A percentile compares a stretch with the other conserved stretches of the same genome.
Conservation (phyloP, 2,888 invertebrate genomes). For the Mongoloraphidia duomilia region DNA sequence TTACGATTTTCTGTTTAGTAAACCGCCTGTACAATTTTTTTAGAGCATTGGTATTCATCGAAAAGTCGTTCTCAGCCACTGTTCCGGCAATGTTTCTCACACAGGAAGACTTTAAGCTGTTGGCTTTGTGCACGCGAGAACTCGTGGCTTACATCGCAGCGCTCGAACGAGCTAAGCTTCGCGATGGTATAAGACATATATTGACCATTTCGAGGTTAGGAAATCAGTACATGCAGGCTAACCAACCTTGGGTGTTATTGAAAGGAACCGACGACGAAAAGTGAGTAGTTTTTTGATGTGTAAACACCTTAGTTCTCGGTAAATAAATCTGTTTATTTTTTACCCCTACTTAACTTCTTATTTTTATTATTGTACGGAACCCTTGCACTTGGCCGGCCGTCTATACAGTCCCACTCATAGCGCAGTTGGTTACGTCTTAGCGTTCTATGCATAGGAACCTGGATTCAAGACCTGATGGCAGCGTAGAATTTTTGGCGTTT, state of each 20-base stretch:
- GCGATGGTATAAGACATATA: slow-evolving; percentile 76
- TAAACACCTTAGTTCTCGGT: too few species aligned
- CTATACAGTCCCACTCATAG: too few species aligned
- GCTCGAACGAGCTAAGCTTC: slow-evolving; percentile 61
- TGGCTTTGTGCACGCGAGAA: slow-evolving; percentile 69
- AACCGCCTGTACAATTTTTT: slow-evolving; percentile 11
- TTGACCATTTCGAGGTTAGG: slow-evolving; percentile 80
- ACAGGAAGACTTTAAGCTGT: slow-evolving; percentile 52
- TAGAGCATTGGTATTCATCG: slow-evolving; percentile 77
- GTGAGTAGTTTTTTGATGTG: slow-evolving; percentile 35
- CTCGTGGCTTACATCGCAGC: slow-evolving; percentile 54
- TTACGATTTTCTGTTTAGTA: background rate
- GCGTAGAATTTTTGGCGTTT: too few species aligned
- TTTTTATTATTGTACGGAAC: too few species aligned
- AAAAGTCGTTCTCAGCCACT: slow-evolving; percentile 60
- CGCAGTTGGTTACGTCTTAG: too few species aligned
- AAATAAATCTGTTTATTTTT: too few species aligned
- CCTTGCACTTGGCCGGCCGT: too few species aligned
- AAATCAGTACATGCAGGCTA: slow-evolving; percentile 92
- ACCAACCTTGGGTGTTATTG: slow-evolving; percentile 87
- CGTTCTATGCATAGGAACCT: too few species aligned
- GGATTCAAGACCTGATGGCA: too few species aligned
- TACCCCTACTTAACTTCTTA: too few species aligned
- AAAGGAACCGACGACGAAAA: slow-evolving; percentile 68
- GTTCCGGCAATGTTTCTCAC: slow-evolving; percentile 49